Conservation (phyloP, 2,113 vertebrate species). For the Narcine bancroftii region DNA sequence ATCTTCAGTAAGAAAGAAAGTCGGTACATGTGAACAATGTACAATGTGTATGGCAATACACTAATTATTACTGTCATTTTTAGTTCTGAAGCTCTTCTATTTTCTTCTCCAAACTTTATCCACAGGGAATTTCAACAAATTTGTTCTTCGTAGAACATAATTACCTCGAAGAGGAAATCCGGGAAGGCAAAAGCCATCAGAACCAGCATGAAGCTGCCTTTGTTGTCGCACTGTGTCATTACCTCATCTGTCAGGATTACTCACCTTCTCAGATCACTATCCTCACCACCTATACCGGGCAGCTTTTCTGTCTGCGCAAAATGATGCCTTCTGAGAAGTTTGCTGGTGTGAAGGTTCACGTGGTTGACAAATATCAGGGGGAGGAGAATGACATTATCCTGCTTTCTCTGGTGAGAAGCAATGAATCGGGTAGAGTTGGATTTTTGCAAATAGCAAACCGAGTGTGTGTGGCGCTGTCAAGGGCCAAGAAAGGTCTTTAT, state of each 20-base stretch:
- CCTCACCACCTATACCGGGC: slow-evolving; percentile 85
- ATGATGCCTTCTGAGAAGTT: slow-evolving; percentile 71
- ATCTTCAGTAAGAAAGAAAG: too few relatives aligned
- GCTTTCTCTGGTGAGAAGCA: slow-evolving; percentile 86
- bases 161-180: slow-evolving; percentile 66
- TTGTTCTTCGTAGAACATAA: slow-evolving; percentile 82
- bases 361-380: slow-evolving; percentile 95
- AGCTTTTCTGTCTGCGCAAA: slow-evolving; percentile 74
- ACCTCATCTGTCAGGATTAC: slow-evolving; percentile 78
- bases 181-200: slow-evolving; percentile 80
- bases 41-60: too few relatives aligned
- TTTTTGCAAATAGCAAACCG: slow-evolving; percentile 85
- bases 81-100: background rate
- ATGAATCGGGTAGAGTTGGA: slow-evolving; percentile 63
- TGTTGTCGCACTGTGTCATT: slow-evolving; percentile 74
- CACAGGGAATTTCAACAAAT: slow-evolving; percentile 72
- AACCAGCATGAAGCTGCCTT: slow-evolving; percentile 79
- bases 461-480: slow-evolving; percentile 83
- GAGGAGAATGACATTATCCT: slow-evolving; percentile 91
- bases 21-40: too few relatives aligned
- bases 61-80: background rate
- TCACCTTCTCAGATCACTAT: slow-evolving; percentile 83
- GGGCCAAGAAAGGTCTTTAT: slow-evolving; percentile 85
- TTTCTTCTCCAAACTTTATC: background rate
- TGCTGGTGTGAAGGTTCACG: slow-evolving; percentile 75